Evolutionary conservation across 1,140 invertebrate species (phyloP).

Genomic region (Drosophila nasuta): DNA sequence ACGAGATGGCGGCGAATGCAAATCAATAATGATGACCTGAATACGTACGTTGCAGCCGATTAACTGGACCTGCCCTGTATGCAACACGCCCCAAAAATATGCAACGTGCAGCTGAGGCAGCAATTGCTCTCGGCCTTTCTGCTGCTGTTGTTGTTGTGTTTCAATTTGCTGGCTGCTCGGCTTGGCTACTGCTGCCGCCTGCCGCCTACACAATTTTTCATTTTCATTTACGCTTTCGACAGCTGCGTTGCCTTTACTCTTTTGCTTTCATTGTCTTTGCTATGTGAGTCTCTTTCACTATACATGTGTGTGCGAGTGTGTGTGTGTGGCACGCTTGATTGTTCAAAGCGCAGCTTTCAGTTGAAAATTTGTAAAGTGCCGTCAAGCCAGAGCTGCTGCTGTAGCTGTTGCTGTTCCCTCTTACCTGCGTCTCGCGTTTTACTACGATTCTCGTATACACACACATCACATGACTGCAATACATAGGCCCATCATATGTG

Average conservation of each 20-base stretch:
- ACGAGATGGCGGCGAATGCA: slow-evolving; percentile 59
- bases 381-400: slow-evolving; percentile 24
- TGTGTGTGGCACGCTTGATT: slow-evolving; percentile 64
- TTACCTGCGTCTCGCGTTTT: slow-evolving; percentile 70
- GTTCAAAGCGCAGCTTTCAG: slow-evolving; percentile 79
- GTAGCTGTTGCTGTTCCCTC: neutral
- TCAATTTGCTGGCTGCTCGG: slow-evolving; percentile 60
- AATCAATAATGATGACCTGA: slow-evolving; percentile 84
- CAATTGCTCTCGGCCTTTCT: slow-evolving; percentile 28
- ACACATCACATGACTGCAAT: slow-evolving; percentile 19
- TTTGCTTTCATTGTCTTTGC: slow-evolving; percentile 71
- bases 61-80: slow-evolving; percentile 64
- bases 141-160: slow-evolving; percentile 55
- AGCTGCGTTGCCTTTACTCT: slow-evolving; percentile 53
- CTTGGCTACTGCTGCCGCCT: neutral
- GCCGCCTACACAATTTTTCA: slow-evolving; percentile 55
- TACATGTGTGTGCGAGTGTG: slow-evolving; percentile 6
- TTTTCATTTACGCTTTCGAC: slow-evolving; percentile 73
- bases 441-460: slow-evolving; percentile 57
- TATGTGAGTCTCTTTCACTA: slow-evolving; percentile 4
- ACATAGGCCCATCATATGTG: slow-evolving; percentile 56
- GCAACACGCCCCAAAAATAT: slow-evolving; percentile 68
- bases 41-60: slow-evolving; percentile 78
- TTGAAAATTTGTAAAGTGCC: slow-evolving; percentile 78
- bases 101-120: slow-evolving; percentile 49